A percentile compares a stretch with the other conserved stretches of the same genome.
Conservation (phyloP, 2,113 vertebrate species). For the Actinemys pallida region DNA sequence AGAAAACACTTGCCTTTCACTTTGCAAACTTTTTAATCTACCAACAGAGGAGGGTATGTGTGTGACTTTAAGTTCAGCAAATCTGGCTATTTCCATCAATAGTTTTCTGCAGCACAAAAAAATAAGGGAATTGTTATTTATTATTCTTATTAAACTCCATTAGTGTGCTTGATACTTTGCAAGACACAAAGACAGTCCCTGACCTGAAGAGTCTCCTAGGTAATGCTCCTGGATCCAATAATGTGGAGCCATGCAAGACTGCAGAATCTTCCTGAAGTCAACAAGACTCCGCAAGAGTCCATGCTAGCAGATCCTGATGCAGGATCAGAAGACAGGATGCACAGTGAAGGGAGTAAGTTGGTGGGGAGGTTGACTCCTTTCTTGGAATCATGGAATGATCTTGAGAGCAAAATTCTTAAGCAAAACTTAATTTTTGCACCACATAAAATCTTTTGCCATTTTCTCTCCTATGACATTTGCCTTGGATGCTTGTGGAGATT, state of each 20-base stretch:
- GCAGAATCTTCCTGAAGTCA: not conserved
- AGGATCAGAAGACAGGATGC: not conserved
- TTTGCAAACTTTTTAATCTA: not conserved
- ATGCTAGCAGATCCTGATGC: not conserved
- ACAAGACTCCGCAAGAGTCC: not conserved
- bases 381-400: not conserved
- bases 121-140: not conserved
- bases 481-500: not conserved
- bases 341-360: not conserved
- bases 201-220: not conserved
- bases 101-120: not conserved
- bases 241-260: not conserved
- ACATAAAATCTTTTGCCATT: not conserved
- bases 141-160: not conserved
- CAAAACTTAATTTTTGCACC: not conserved
- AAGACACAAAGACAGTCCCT: not conserved
- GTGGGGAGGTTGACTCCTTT: not conserved
- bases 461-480: not conserved
- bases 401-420: not conserved
- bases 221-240: not conserved
- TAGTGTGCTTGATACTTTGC: not conserved
- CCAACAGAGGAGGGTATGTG: not conserved
- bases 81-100: not conserved
- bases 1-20: not conserved
- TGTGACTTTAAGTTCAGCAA: not conserved